phyloP scores from a whole-genome alignment of 2,113 vertebrate genomes.

The Clarias batrachus region DNA sequence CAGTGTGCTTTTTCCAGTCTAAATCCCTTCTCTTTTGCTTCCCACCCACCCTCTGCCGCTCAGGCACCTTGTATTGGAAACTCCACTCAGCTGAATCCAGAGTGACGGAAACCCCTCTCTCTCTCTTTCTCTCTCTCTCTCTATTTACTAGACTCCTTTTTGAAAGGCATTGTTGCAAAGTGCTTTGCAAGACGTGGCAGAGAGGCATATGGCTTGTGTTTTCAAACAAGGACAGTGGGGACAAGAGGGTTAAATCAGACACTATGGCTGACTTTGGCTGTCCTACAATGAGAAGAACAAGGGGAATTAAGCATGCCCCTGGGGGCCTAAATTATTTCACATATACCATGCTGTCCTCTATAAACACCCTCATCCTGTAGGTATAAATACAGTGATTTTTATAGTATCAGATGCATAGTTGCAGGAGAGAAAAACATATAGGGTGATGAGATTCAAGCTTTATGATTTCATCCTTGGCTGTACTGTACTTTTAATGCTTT shows the following conservation, averaged over 20 bases:
- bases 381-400: neutral
- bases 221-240: neutral
- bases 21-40: constrained; percentile 30
- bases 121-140: neutral
- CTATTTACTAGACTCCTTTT: neutral
- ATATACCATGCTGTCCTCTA: constrained; percentile 16
- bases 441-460: constrained; percentile 15
- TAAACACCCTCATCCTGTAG: neutral
- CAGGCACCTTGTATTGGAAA: constrained; percentile 23
- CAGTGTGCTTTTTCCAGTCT: constrained; percentile 62
- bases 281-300: constrained; percentile 29
- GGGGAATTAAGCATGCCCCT: constrained; percentile 35
- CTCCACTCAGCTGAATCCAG: constrained; percentile 36
- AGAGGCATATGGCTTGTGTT: constrained; percentile 1
- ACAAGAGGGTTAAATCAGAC: constrained; percentile 22
- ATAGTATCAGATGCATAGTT: neutral
- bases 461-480: constrained; percentile 54
- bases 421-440: neutral
- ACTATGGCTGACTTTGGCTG: constrained; percentile 11
- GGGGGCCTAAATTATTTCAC: constrained; percentile 41
- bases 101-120: constrained; percentile 19
- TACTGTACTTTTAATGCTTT: constrained; percentile 54
- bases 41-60: constrained; percentile 7
- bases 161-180: constrained; percentile 6
- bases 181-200: constrained; percentile 9